phyloP scores from a whole-genome alignment of 2,888 invertebrate genomes.

The Chalcis sispes region DNA sequence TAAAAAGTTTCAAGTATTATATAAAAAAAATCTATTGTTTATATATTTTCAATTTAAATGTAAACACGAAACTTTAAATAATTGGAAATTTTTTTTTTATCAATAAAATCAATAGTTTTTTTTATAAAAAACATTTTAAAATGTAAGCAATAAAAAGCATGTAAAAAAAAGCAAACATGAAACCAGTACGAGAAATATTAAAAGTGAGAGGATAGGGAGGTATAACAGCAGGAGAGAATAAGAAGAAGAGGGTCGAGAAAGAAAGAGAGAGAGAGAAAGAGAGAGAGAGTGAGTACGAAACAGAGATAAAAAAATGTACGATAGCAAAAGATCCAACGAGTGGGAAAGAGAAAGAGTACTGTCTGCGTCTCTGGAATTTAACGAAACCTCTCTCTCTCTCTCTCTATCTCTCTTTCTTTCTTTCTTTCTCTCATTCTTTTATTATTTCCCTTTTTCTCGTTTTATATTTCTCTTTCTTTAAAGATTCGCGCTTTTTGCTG shows the following conservation, averaged over 20 bases:
- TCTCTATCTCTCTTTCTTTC: too few relatives aligned
- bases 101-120: too few relatives aligned
- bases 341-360: conserved; percentile 66
- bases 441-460: too few relatives aligned
- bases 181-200: conserved; percentile 10
- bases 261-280: conserved; percentile 16
- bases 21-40: too few relatives aligned
- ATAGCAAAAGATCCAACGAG: neutral
- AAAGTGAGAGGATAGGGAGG: neutral
- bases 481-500: conserved; percentile 42
- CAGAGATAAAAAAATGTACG: conserved; percentile 9
- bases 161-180: conserved; percentile 15
- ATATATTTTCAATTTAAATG: too few relatives aligned
- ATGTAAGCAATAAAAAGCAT: too few relatives aligned
- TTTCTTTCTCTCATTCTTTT: conserved; percentile 1
- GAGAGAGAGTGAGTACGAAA: conserved; percentile 24
- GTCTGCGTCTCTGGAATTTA: conserved; percentile 74
- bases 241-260: neutral
- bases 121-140: too few relatives aligned
- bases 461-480: conserved; percentile 6
- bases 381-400: conserved; percentile 3
- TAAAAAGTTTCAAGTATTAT: too few relatives aligned
- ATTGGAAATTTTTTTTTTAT: too few relatives aligned
- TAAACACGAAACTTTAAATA: too few relatives aligned
- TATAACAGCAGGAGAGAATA: neutral